Evolutionary conservation across 2,797 vertebrate genomes (phyloP), one percentile per base, ranked within the genome.

Genomic region (Hydrocynus forskahlii): DNA sequence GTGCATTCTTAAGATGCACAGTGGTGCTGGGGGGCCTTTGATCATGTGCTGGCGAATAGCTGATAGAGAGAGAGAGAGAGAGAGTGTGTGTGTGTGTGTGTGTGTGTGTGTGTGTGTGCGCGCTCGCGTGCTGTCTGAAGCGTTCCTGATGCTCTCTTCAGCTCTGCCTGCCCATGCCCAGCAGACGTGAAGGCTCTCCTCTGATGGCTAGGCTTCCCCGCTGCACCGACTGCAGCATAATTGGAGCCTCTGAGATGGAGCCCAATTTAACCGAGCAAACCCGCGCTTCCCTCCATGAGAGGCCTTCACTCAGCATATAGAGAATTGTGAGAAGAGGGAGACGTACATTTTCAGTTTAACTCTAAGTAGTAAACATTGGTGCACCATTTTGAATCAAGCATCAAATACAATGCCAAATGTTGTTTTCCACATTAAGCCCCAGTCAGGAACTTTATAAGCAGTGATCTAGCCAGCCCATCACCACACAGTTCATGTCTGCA

Each of bases 1-100:
- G 94, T 93, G 92, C 92, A 92, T 93, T 94, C 93, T 95, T 93
- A 94, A 94, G 91, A 92, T 92, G 93, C 91, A 89, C 88, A 88
- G 88, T 88, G 88, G 89, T 93, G 91, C 90, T 91, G 90, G 72
- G 88, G 92, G 89, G 86, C 81, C 90, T 95, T 95, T 96, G 95
- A 95, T 95, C 95, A 94, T 88, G 88, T 79, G 84, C 88, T 83
- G 92, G 92, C 88, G 92, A 92, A 92, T 92, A 93, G 93, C 92
- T 92, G 91, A 92, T 92, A 92, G 91, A 89, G 93, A 91, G 94
- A 92, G 92, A 91, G 94, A 87, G 86, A 85, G 89, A 87, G n/a
- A n/a, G n/a, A n/a, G 73, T 38, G 77, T 76, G 76, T 72, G 57
- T 62, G 45, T 64, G 60, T 76, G 57, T 62, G 74, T 63, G 57